phyloP scores from a whole-genome alignment of 2,888 invertebrate species.

The Electrophaes corylata region DNA sequence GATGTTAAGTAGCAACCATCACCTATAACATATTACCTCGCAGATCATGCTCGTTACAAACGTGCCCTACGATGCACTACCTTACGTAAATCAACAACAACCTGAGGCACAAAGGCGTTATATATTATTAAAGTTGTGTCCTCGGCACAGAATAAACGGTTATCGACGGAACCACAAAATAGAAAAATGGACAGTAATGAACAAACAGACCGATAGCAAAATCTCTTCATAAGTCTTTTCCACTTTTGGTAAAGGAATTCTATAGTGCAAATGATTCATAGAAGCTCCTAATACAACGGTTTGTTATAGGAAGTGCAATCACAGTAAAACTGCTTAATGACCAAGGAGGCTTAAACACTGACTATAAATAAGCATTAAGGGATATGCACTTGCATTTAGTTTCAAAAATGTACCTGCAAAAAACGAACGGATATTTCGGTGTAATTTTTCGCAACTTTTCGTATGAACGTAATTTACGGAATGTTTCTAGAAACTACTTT shows the following conservation, averaged over 20 bases:
- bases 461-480: background rate
- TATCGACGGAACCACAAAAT: no score
- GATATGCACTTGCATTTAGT: constrained; percentile 33
- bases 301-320: constrained; percentile 46
- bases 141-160: no score
- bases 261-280: background rate
- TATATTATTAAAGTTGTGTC: no score
- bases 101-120: no score
- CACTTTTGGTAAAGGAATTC: background rate
- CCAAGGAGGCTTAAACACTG: constrained; percentile 38
- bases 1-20: no score
- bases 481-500: background rate
- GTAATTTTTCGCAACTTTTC: background rate
- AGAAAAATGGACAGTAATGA: no score
- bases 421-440: background rate
- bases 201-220: background rate
- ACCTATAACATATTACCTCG: no score
- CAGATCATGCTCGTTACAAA: no score
- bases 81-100: no score
- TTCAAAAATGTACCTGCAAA: constrained; percentile 16
- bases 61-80: no score
- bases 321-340: constrained; percentile 46
- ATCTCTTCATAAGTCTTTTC: background rate
- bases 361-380: constrained; percentile 46
- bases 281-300: constrained; percentile 29